These are phyloP conservation scores for Drosophila kambysellisi DNA, from an alignment of 2,888 invertebrate species.

Conservation along the genomic window DNA sequence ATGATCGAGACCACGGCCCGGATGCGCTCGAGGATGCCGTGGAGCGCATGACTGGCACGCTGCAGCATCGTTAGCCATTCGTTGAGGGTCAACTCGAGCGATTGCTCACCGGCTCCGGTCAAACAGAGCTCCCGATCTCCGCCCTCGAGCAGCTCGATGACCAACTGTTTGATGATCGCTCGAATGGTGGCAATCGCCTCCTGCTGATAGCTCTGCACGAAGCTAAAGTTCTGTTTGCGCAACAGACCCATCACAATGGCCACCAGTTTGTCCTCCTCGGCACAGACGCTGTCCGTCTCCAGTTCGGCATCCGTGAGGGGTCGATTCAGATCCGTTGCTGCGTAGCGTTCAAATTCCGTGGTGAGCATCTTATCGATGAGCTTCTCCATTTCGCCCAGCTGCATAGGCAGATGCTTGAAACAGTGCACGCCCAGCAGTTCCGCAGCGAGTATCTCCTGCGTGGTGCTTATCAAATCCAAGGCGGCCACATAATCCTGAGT, in stretches of 20 bases:
- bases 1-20: conserved; percentile 91
- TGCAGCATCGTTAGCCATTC: conserved; percentile 90
- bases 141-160: conserved; percentile 90
- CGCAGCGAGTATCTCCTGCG: conserved; percentile 96
- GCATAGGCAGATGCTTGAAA: conserved; percentile 97
- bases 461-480: conserved; percentile 96
- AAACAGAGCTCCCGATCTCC: conserved; percentile 87
- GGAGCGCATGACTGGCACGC: conserved; percentile 88
- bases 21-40: conserved; percentile 90
- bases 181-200: conserved; percentile 96
- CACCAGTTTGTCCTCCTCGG: conserved; percentile 91
- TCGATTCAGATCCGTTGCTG: conserved; percentile 95
- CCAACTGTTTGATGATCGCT: conserved; percentile 94
- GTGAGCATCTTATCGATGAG: conserved; percentile 98
- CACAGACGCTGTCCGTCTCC: conserved; percentile 85
- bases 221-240: conserved; percentile 93
- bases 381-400: conserved; percentile 97
- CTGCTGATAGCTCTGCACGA: conserved; percentile 93
- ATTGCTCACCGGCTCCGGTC: conserved; percentile 86
- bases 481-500: conserved; percentile 99
- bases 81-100: conserved; percentile 87
- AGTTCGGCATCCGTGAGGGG: conserved; percentile 86
- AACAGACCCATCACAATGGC: conserved; percentile 96
- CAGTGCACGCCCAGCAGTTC: conserved; percentile 97
- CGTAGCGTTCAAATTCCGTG: conserved; percentile 96